Base-by-base conservation (phyloP, 2,888 invertebrate genomes). In the Caradrina kadenii region DNA sequence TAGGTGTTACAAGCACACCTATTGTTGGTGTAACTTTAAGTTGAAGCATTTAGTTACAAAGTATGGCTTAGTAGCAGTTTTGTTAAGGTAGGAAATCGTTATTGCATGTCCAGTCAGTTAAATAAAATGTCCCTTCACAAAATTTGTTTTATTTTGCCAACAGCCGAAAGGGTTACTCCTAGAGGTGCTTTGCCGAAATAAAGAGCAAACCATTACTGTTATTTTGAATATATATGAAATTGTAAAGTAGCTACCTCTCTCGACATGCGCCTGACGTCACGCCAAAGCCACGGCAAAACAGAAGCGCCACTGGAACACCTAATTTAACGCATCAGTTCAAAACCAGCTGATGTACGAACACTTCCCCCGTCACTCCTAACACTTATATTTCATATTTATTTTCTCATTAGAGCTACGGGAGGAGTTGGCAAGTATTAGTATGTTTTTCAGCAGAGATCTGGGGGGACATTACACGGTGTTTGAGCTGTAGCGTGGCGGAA, bases 401-500 rank as follows among this genome's bases (percentile, higher is more conserved):
- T 73, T 74, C 50, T 77, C 74, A 78, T 72, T 68, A 73, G 69
- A 48, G 35, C 66, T 17, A 13, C 39, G 56, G 61, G 59, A 66
- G 55, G 35, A 69, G 70, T 78, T 78, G 78, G 78, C 78, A 78
- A 71, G 73, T 79, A 66, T 73, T 59, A 60, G 56, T 71, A 63
- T 78, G 79, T 84, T 79, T 80, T 78, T 82, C 75, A 69, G 61
- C 75, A 68, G 64, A 73, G 74, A 78, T 73, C 67, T 69, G 76
- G 42, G 35, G 68, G 48, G 75, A 83, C 85, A 92, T 93, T 93
- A 93, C 94, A 93, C 92, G 93, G 91, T 90, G 89, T 88, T 90
- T 89, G 90, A 89, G 85, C 78, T 81, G 87, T 83, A 77, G 78
- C 80, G 82, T 82, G 88, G 88, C 93, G 94, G 94, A 94, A 89